Base-by-base conservation (phyloP, 2,888 invertebrate species). In the Danaus chrysippus region DNA sequence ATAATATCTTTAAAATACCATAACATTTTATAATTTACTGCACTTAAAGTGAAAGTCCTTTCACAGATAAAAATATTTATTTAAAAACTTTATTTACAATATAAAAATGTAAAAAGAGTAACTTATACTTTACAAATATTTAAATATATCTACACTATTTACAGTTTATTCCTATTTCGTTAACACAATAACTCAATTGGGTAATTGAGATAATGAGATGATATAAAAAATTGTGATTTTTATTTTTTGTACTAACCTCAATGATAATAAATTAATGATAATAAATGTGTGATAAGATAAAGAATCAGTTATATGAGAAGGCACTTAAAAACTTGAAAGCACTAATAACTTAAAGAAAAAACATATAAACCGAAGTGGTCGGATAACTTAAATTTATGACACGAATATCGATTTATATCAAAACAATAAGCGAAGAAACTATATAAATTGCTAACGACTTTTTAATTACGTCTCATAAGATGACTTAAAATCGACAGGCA, bases 131-230 rank as follows among this genome's bases (percentile, higher is more conserved):
- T 73, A 75, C 73, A 76, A 70, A 72, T 66, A 74, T 43, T n/a
- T 23, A 76, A 73, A 73, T 75, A 76, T 69, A 72, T 80, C 75
- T 82, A 84, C 79, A 83, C 78, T 88, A 87, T 87, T 84, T 88
- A 88, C 87, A 87, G 69, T 64, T 72, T 59, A 66, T 58, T 56
- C 66, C 58, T 62, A 23, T 56, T 61, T 61, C 56, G 52, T 42
- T 42, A 62, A 56, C 54, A 59, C 52, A 57, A 41, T 19, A 43
- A 60, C 8, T 11, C 34, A 52, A 73, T 73, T 76, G 77, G 79
- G 77, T 79, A 78, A 78, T 79, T 11, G 43, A 46, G 15, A 10
- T 17, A 15, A 17, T 49, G 15, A 17, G 17, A 49, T 3, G 10
- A 17, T 17, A 17, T 17, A 17, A 10, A 11, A 17, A 10, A 43